Evolutionary conservation across 1,140 invertebrate species (phyloP), one percentile per base, ranked within the genome.

Genomic region (Drosophila truncata): DNA sequence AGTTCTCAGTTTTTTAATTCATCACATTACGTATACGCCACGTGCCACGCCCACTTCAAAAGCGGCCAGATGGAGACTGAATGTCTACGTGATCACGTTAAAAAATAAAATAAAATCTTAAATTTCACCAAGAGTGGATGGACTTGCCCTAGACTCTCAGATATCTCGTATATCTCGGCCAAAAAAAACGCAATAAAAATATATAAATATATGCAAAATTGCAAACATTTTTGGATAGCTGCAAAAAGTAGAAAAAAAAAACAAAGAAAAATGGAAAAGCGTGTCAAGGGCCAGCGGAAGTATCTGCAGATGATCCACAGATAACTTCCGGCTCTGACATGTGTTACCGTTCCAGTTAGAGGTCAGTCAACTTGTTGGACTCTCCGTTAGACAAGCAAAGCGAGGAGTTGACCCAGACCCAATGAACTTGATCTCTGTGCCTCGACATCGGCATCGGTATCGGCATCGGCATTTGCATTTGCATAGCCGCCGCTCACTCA

Each of bases 281-380:
- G 62, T 78, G 85, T 90, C 85, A 90, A 82, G 90, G 86, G 67
- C 63, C 78, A 78, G 50, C 85, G 85, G 85, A 90, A 90, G 85
- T 88, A 67, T 46, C 35, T 64, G 31, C 46, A 47, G 46, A 50
- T 69, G 61, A 42, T 69, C 59, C 67, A 58, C 60, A 47, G 61
- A 54, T 67, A 44, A 80, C 80, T 66, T 84, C 50, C 65, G 63
- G 18, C 49, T 50, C 49, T 27, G 67, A 42, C 61, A 35, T 63
- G 57, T 81, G 65, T 65, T 70, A 85, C 79, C 70, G 81, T 78
- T 74, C 84, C 72, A 87, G 78, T 90, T 90, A 90, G 75, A 90
- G 85, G 85, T 90, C 80, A 90, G 75, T 90, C 83, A 90, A 90
- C 85, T 79, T 90, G 78, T 77, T 85, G 75, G 64, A 47, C 67